phyloP scores from a whole-genome alignment of 1,140 invertebrate genomes.

The Drosophila rufa region DNA sequence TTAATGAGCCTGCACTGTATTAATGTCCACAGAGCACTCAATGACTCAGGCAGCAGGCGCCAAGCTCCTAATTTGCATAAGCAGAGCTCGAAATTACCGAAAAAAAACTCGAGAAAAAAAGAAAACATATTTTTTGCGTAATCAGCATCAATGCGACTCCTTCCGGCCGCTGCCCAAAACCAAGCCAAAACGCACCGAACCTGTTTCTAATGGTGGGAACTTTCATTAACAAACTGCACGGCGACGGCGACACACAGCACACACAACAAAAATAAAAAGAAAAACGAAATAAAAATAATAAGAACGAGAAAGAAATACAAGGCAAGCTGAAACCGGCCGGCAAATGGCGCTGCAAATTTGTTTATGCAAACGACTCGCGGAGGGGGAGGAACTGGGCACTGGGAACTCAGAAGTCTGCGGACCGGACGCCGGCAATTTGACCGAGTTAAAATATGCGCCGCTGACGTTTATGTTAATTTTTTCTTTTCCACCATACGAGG shows the following conservation, averaged over 20 bases:
- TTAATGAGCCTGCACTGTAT: constrained; percentile 1
- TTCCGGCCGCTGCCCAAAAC: constrained; percentile 53
- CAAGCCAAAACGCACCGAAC: constrained; percentile 51
- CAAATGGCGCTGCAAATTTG: constrained; percentile 80
- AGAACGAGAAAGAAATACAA: constrained; percentile 26
- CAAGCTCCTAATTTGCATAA: constrained; percentile 64
- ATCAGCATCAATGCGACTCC: constrained; percentile 63
- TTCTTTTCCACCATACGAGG: constrained; percentile 46
- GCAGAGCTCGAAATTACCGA: constrained; percentile 42
- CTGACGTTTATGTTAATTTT: constrained; percentile 80
- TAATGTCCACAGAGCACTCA: constrained; percentile 25
- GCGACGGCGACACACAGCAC: constrained; percentile 9
- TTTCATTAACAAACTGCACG: constrained; percentile 77
- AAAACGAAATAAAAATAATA: constrained; percentile 17
- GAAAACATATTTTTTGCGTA: constrained; percentile 55
- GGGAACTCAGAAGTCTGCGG: constrained; percentile 34
- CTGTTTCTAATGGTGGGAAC: constrained; percentile 83
- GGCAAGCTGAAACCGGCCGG: constrained; percentile 72
- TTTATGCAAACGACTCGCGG: constrained; percentile 70
- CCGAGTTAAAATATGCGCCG: constrained; percentile 82
- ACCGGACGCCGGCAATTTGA: constrained; percentile 81
- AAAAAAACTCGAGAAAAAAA: constrained; percentile 13
- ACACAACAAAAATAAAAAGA: constrained; percentile 3
- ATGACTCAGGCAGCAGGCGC: constrained; percentile 36
- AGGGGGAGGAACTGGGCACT: constrained; percentile 16